Percentiles rank a stretch among this genome's conserved stretches.
phyloP scores from a whole-genome alignment of 2,888 invertebrate genomes.

The Piscicola geometra region DNA sequence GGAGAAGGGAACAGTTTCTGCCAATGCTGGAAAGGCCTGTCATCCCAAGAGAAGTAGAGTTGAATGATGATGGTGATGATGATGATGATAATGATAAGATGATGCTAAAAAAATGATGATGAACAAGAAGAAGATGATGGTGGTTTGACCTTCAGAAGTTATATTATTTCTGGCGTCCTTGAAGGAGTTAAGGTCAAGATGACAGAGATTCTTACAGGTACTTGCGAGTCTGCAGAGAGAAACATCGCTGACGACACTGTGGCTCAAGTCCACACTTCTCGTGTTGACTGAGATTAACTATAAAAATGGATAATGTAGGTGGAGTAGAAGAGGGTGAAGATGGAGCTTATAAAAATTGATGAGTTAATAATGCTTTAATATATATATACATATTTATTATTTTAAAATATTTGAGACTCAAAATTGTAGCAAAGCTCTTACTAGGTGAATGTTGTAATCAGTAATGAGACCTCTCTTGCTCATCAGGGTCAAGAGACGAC shows the following conservation, averaged over 20 bases:
- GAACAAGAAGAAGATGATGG: too few relatives aligned
- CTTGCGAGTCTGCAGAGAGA: slow-evolving; percentile 45
- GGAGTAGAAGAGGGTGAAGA: too few relatives aligned
- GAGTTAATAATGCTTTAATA: too few relatives aligned
- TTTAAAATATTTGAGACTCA: too few relatives aligned
- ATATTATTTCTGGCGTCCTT: slow-evolving; percentile 47
- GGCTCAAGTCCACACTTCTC: slow-evolving; percentile 48
- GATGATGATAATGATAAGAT: too few relatives aligned
- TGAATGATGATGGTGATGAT: too few relatives aligned
- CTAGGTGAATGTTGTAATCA: slow-evolving; percentile 50
- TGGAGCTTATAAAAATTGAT: too few relatives aligned
- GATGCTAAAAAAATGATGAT: too few relatives aligned
- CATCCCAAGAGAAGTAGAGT: neutral
- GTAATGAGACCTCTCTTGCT: slow-evolving; percentile 50
- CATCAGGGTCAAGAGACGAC: slow-evolving; percentile 50
- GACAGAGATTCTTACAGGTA: slow-evolving; percentile 46
- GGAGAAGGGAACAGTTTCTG: slow-evolving; percentile 47
- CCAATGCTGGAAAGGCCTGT: slow-evolving; percentile 48
- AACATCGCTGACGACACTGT: slow-evolving; percentile 48
- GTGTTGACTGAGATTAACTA: slow-evolving; percentile 50
- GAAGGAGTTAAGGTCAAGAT: slow-evolving; percentile 50
- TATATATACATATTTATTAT: too few relatives aligned
- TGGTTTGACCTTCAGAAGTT: slow-evolving; percentile 48
- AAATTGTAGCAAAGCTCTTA: too few relatives aligned
- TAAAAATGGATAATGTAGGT: slow-evolving; percentile 31